These are phyloP conservation scores for Drosophila ustulata DNA, from an alignment of 2,888 invertebrate genomes.

Conservation along the genomic window DNA sequence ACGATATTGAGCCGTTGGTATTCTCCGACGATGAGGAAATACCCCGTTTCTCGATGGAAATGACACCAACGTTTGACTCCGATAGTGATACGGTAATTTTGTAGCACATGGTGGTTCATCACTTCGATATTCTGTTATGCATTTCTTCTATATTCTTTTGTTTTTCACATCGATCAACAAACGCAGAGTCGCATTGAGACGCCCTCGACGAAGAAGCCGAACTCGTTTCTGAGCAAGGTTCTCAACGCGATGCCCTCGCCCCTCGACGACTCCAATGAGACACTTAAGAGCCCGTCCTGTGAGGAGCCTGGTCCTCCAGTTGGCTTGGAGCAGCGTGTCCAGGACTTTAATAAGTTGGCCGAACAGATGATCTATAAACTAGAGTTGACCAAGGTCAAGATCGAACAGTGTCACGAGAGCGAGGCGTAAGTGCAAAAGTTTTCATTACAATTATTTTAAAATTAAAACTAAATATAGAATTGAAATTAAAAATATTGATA, in stretches of 20 bases:
- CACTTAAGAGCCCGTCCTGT: constrained; percentile 71
- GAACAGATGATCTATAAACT: constrained; percentile 84
- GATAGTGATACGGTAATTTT: constrained; percentile 85
- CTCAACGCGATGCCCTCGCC: constrained; percentile 77
- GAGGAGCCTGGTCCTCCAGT: constrained; percentile 30
- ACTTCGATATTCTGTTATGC: constrained; percentile 18
- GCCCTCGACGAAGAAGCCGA: constrained; percentile 82
- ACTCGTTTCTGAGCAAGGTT: constrained; percentile 78
- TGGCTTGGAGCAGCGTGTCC: constrained; percentile 82
- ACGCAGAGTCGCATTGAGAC: constrained; percentile 84
- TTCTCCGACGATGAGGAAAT: constrained; percentile 88
- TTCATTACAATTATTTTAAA: too few relatives aligned
- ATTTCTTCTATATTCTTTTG: constrained; percentile 20
- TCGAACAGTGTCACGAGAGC: constrained; percentile 81
- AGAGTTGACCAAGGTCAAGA: constrained; percentile 82
- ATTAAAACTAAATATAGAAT: too few relatives aligned
- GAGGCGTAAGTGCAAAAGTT: constrained; percentile 73
- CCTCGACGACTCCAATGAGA: constrained; percentile 78
- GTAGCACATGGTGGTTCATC: constrained; percentile 21
- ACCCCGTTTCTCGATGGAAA: constrained; percentile 85
- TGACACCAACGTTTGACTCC: constrained; percentile 84
- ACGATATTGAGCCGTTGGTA: constrained; percentile 86
- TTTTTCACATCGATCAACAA: constrained; percentile 1
- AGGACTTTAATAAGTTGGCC: constrained; percentile 84
- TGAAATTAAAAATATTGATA: too few relatives aligned